Percentiles rank a stretch among this genome's conserved stretches.
These are phyloP conservation scores for Rhysida immarginata DNA, from an alignment of 1,140 invertebrate species.

Conservation along the genomic window DNA sequence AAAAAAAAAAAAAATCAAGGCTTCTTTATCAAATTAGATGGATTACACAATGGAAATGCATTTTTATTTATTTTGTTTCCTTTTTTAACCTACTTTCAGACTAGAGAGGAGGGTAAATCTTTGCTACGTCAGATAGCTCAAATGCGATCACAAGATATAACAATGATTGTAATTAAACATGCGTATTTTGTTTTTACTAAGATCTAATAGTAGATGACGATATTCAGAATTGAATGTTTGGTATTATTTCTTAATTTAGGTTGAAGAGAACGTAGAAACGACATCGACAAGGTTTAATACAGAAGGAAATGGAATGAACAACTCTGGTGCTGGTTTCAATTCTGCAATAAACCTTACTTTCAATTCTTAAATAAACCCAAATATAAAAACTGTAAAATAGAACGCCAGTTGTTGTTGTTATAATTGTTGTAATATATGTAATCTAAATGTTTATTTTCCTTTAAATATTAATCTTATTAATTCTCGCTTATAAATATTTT, in stretches of 20 bases:
- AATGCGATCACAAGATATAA: constrained; percentile 37
- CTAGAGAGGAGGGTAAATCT: constrained; percentile 79
- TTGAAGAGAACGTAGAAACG: neutral
- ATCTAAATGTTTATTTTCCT: too few species aligned
- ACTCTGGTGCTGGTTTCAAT: too few species aligned
- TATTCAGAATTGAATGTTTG: neutral
- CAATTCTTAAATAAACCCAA: constrained; percentile 12
- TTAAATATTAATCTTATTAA: too few species aligned
- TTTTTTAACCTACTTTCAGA: constrained; percentile 45
- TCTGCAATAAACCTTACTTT: constrained; percentile 15
- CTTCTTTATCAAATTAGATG: too few species aligned
- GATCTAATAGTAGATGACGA: neutral
- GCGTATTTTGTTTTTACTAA: neutral
- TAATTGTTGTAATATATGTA: too few species aligned
- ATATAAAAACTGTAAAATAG: too few species aligned
- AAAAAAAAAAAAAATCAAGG: too few species aligned
- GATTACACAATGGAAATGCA: constrained; percentile 8
- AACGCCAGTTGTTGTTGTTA: too few species aligned
- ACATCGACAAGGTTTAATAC: neutral
- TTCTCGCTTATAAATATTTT: too few species aligned
- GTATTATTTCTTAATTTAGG: neutral
- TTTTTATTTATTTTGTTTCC: constrained; percentile 16
- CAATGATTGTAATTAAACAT: constrained; percentile 1
- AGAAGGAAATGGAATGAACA: neutral
- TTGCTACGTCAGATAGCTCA: constrained; percentile 64